Evolutionary conservation across 2,888 invertebrate genomes (phyloP).

Genomic region (Caenorhabditis sulstoni): DNA sequence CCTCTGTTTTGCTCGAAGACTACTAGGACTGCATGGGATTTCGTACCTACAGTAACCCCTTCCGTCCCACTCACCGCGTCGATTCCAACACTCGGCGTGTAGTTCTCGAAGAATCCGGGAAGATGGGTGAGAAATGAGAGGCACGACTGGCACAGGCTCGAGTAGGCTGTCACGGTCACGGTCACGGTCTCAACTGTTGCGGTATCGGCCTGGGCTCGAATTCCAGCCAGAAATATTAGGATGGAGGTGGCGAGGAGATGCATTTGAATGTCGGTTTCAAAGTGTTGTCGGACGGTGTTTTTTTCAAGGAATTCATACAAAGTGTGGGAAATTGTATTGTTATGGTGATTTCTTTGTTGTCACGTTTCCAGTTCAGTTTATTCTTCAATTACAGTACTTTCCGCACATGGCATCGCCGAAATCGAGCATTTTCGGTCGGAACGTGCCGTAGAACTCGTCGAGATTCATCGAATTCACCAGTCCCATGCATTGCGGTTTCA

Average conservation of each 20-base stretch:
- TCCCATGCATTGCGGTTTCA: constrained; percentile 34
- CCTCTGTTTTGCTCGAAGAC: too few relatives aligned
- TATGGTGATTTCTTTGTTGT: neutral
- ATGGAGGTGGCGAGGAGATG: too few relatives aligned
- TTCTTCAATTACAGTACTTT: constrained; percentile 17
- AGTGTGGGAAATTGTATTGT: neutral
- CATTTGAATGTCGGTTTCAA: too few relatives aligned
- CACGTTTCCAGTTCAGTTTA: neutral
- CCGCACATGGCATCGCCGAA: constrained; percentile 34
- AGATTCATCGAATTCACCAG: constrained; percentile 27
- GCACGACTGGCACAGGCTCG: constrained; percentile 26
- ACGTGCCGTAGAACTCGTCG: constrained; percentile 10
- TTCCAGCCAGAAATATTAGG: too few relatives aligned
- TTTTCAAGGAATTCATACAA: neutral
- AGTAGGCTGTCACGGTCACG: neutral
- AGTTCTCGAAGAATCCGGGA: constrained; percentile 32
- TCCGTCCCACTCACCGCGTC: constrained; percentile 17
- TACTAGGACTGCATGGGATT: too few relatives aligned
- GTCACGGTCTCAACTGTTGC: neutral
- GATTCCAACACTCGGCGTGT: constrained; percentile 10
- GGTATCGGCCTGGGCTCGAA: neutral
- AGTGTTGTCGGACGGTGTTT: too few relatives aligned
- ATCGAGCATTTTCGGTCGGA: constrained; percentile 35
- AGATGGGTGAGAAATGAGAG: constrained; percentile 12
- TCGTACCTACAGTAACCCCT: constrained; percentile 10